Evolutionary conservation across 2,888 invertebrate species (phyloP).

Genomic region (Rhagonycha lutea): DNA sequence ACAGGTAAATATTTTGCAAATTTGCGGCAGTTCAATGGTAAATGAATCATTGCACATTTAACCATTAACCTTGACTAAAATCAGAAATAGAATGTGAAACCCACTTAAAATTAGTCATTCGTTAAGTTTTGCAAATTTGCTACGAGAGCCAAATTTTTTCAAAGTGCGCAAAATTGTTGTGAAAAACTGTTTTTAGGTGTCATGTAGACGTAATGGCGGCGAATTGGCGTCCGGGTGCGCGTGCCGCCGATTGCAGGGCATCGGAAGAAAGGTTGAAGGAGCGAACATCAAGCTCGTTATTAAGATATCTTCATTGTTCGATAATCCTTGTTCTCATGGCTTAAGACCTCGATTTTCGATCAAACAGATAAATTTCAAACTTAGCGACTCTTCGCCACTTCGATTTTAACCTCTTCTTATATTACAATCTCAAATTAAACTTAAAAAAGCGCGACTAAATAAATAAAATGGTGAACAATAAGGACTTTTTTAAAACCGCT

Average conservation of each 20-base stretch:
- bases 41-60: neutral
- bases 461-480: neutral
- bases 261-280: conserved; percentile 37
- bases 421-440: neutral
- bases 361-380: neutral
- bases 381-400: neutral
- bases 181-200: conserved; percentile 12
- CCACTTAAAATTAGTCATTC: neutral
- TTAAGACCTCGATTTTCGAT: neutral
- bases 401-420: too few species aligned
- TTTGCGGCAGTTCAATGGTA: neutral
- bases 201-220: conserved; percentile 46
- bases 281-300: conserved; percentile 24
- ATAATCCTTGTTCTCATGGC: neutral
- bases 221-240: conserved; percentile 51
- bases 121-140: neutral
- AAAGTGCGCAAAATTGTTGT: conserved; percentile 2
- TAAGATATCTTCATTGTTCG: conserved; percentile 15
- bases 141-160: neutral
- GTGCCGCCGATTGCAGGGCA: conserved; percentile 47
- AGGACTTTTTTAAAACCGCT: neutral
- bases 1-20: neutral
- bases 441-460: neutral
- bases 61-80: neutral
- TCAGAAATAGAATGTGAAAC: neutral